Evolutionary conservation across 2,888 invertebrate species (phyloP).

Genomic region (Anthophora plumipes): DNA sequence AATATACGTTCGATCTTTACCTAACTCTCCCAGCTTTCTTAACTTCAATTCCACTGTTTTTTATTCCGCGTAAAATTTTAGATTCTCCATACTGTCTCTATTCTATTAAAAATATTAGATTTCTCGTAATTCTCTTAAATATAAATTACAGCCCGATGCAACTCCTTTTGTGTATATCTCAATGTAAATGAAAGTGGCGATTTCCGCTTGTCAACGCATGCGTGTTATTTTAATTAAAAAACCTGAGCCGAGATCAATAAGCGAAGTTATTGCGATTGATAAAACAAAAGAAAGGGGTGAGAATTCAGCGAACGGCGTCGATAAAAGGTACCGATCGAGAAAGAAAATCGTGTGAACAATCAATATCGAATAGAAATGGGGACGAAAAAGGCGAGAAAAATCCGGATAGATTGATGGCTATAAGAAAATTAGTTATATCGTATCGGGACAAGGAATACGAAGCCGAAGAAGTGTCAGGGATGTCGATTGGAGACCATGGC

Average conservation of each 20-base stretch:
- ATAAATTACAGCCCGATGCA: too few species aligned
- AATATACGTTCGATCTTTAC: too few species aligned
- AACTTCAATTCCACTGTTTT: too few species aligned
- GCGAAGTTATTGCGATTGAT: slow-evolving; percentile 35
- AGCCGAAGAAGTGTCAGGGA: slow-evolving; percentile 47
- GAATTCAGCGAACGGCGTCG: background rate
- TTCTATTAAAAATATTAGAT: too few species aligned
- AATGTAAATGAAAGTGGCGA: background rate
- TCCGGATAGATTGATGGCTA: background rate
- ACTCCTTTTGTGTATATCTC: background rate
- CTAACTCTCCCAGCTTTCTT: too few species aligned
- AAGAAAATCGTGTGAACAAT: background rate
- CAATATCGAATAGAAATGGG: background rate
- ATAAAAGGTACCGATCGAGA: background rate
- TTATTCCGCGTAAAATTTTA: too few species aligned
- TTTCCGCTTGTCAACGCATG: slow-evolving; percentile 44
- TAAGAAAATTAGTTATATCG: slow-evolving; percentile 23
- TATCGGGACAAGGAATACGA: slow-evolving; percentile 29
- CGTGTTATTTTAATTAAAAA: slow-evolving; percentile 54
- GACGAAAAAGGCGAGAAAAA: background rate
- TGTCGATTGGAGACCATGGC: slow-evolving; percentile 50
- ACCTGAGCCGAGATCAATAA: slow-evolving; percentile 36
- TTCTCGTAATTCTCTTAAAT: too few species aligned
- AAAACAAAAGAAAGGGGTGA: background rate
- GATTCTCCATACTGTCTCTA: too few species aligned